Conservation (phyloP, 2,113 vertebrate species). For the Clarias batrachus region DNA sequence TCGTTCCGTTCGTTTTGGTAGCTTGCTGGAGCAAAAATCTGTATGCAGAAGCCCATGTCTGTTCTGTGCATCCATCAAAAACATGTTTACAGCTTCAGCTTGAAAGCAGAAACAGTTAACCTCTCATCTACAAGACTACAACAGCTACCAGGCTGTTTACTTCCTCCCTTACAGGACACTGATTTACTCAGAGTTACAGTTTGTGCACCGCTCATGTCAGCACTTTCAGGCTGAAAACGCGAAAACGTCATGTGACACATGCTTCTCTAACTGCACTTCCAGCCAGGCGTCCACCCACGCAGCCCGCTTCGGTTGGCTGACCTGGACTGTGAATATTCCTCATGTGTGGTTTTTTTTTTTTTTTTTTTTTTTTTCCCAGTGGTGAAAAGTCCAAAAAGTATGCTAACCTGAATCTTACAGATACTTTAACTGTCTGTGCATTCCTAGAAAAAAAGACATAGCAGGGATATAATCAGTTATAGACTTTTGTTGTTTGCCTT, state of each 20-base stretch:
- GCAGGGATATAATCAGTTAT: neutral
- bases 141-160: slow-evolving; percentile 12
- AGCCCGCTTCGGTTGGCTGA: neutral
- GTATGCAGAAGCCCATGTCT: slow-evolving; percentile 2
- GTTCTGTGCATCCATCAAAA: slow-evolving; percentile 33
- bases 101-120: slow-evolving; percentile 36
- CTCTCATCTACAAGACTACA: neutral
- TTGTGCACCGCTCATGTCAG: slow-evolving; percentile 9
- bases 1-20: neutral
- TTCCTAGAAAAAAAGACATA: neutral
- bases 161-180: neutral
- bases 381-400: neutral
- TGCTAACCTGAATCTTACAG: neutral
- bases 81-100: slow-evolving; percentile 53
- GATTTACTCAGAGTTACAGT: neutral
- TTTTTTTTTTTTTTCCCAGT: neutral
- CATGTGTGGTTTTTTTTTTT: neutral
- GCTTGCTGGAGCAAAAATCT: neutral
- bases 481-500: slow-evolving; percentile 24
- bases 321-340: neutral
- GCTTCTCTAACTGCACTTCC: slow-evolving; percentile 21
- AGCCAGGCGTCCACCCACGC: slow-evolving; percentile 16
- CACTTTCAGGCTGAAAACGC: slow-evolving; percentile 20
- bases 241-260: slow-evolving; percentile 9
- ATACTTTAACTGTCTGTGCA: neutral